Conservation (phyloP, 2,888 invertebrate genomes). For the Dynastes maya region DNA sequence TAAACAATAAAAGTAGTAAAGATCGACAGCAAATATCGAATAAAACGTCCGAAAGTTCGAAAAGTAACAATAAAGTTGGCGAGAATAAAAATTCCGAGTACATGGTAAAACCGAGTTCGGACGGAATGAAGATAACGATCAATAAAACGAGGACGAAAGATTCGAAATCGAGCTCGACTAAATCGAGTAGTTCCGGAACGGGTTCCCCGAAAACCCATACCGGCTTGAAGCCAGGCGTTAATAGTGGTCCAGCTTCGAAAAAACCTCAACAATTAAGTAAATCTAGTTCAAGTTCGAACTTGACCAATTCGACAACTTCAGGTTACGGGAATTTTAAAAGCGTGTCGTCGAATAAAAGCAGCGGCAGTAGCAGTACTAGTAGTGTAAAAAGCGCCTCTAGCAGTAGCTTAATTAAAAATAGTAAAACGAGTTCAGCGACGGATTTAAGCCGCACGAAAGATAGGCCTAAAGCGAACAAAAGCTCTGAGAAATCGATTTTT, state of each 20-base stretch:
- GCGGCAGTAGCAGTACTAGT: conserved; percentile 67
- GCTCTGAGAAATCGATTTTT: conserved; percentile 78
- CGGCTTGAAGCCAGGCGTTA: conserved; percentile 84
- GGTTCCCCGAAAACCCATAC: conserved; percentile 87
- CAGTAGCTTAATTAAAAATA: conserved; percentile 65
- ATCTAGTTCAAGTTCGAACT: conserved; percentile 52
- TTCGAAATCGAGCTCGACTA: conserved; percentile 64
- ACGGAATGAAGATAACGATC: conserved; percentile 93
- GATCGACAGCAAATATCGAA: conserved; percentile 59
- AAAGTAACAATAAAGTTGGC: conserved; percentile 63
- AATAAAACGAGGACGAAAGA: conserved; percentile 90
- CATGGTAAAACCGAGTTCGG: conserved; percentile 91
- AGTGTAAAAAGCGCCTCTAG: conserved; percentile 59
- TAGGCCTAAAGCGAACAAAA: conserved; percentile 74
- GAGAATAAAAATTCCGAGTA: conserved; percentile 85
- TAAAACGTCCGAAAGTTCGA: conserved; percentile 61
- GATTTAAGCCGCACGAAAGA: conserved; percentile 78
- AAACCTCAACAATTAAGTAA: conserved; percentile 76
- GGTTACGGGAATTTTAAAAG: conserved; percentile 56
- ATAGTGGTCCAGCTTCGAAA: conserved; percentile 89
- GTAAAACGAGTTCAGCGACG: conserved; percentile 72
- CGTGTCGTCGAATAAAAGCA: conserved; percentile 46
- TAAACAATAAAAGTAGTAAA: conserved; percentile 68
- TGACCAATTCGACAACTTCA: conserved; percentile 63
- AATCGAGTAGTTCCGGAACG: conserved; percentile 71